A percentile compares a stretch with the other conserved stretches of the same genome.
phyloP scores from a whole-genome alignment of 2,888 invertebrate species.

The Sinodicranocentrus sp. region DNA sequence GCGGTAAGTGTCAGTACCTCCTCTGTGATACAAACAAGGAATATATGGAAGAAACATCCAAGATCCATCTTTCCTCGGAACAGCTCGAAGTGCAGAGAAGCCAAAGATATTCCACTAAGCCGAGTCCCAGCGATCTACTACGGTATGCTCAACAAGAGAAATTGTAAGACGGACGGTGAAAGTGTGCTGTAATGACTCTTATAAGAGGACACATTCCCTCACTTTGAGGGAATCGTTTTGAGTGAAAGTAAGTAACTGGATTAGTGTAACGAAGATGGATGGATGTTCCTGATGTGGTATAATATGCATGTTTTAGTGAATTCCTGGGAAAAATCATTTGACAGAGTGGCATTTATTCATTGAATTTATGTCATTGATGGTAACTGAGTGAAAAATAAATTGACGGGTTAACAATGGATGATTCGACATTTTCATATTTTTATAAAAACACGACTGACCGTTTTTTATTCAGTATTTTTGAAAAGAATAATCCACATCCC shows the following conservation, averaged over 20 bases:
- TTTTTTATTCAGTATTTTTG: slow-evolving; percentile 50
- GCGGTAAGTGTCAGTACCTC: slow-evolving; percentile 30
- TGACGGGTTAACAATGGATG: no score
- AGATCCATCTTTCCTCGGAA: slow-evolving; percentile 28
- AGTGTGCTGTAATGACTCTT: no score
- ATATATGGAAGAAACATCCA: slow-evolving; percentile 28
- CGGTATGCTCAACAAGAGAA: slow-evolving; percentile 19
- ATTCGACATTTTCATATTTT: slow-evolving; percentile 8
- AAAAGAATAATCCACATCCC: slow-evolving; percentile 66
- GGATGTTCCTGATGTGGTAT: no score
- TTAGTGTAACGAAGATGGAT: slow-evolving; percentile 46
- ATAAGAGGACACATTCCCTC: no score
- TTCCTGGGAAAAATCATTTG: no score
- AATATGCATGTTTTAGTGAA: no score
- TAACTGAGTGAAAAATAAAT: no score
- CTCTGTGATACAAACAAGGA: not conserved
- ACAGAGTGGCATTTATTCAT: no score
- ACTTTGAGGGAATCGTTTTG: not conserved
- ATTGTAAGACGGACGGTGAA: not conserved
- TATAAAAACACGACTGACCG: slow-evolving; percentile 65
- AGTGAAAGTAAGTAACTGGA: slow-evolving; percentile 39
- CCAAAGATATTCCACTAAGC: slow-evolving; percentile 23
- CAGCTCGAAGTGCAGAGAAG: slow-evolving; percentile 20
- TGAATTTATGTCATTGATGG: no score
- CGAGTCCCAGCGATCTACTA: slow-evolving; percentile 43